Base-by-base conservation (phyloP, 1,140 invertebrate species). In the Drosophila malerkotliana region DNA sequence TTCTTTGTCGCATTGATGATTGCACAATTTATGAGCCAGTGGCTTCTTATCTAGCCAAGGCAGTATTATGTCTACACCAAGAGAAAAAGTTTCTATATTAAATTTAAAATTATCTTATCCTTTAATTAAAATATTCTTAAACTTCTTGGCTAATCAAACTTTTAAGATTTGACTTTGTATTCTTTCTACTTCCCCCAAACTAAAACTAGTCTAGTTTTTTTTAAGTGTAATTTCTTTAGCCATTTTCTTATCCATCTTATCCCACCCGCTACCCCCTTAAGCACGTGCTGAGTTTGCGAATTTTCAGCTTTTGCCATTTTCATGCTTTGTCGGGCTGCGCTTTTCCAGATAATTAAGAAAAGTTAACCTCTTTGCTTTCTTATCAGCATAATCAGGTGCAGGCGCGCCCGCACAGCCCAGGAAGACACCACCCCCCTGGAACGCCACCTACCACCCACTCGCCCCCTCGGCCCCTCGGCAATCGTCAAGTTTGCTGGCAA, bases 301-400 rank as follows among this genome's bases (percentile, higher is more conserved):
- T 72, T 76, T 63, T 28, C 54, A 48, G 28, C 62, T 54, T 60
- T 64, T 45, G 49, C 54, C 47, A 57, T 49, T 49, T 48, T 51
- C 68, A 54, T 72, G 53, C 52, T 57, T 56, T 48, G 67, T 57
- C 67, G 67, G 69, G 51, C 51, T 76, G 68, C 55, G 73, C 78
- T 83, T 88, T 87, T 88, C 83, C 84, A 79, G 61, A 89, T 88
- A 88, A 88, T 88, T 88, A 88, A 88, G 79, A 89, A 89, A 88
- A 88, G 72, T 88, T 88, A 89, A 83, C 79, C 79, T 88, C 51
- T 79, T 81, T 83, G 82, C 82, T 87, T 82, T 76, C 76, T 87
- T 87, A 88, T 87, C 83, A 82, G 76, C 83, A 88, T 83, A 83
- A 87, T 87, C 83, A 83, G 84, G 78, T 63, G 66, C 47, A 81